Conservation (phyloP, 2,113 vertebrate species). For the Phalacrocorax carbo region DNA sequence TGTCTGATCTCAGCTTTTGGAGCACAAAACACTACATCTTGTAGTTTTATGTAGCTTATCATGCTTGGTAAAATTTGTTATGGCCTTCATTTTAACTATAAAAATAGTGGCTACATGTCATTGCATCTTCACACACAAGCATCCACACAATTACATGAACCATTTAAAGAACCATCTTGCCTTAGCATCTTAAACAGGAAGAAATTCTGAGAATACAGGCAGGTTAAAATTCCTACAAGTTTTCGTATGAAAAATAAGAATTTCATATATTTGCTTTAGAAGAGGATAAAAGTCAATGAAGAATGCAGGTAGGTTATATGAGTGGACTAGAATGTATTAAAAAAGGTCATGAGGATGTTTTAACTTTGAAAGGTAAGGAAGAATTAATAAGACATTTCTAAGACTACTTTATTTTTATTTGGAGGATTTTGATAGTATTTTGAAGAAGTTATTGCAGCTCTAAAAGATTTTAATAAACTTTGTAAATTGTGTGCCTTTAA, state of each 20-base stretch:
- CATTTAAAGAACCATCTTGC: not conserved
- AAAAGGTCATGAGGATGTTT: not conserved
- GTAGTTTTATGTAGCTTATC: not conserved
- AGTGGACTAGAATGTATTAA: not conserved
- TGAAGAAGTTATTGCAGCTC: not conserved
- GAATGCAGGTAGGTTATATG: not conserved
- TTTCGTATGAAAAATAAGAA: not conserved
- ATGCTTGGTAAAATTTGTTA: not conserved
- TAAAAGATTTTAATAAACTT: not conserved
- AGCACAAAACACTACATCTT: not conserved
- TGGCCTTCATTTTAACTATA: not conserved
- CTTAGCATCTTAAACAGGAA: not conserved
- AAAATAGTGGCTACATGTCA: not conserved
- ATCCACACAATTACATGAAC: not conserved
- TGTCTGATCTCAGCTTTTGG: not conserved
- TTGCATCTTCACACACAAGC: not conserved
- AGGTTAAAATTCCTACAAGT: not conserved
- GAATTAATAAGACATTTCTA: not conserved
- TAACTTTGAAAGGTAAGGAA: not conserved
- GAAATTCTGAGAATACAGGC: not conserved
- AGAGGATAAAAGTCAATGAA: not conserved
- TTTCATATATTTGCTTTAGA: not conserved
- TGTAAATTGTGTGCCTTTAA: not conserved
- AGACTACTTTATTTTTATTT: not conserved
- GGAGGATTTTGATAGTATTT: not conserved